These are phyloP conservation scores for Drosophila stalkeri DNA, from an alignment of 2,888 invertebrate species.

Conservation along the genomic window DNA sequence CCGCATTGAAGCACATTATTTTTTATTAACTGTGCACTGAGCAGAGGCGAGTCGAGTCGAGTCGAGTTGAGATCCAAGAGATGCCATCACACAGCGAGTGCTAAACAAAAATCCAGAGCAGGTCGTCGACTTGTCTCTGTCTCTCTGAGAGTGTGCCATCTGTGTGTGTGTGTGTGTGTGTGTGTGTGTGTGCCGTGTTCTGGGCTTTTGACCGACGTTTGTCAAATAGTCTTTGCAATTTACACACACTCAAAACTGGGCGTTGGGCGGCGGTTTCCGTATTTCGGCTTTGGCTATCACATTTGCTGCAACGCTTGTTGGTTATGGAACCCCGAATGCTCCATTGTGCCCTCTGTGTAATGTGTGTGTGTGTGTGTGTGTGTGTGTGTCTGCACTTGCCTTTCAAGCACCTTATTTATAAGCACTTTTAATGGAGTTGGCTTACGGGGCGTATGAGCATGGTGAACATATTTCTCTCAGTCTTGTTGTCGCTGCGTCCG, in stretches of 20 bases:
- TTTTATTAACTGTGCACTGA: slow-evolving; percentile 75
- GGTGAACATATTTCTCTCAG: slow-evolving; percentile 58
- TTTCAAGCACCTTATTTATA: slow-evolving; percentile 82
- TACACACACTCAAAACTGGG: slow-evolving; percentile 71
- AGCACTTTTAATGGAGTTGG: slow-evolving; percentile 82
- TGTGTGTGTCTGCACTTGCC: slow-evolving; percentile 68
- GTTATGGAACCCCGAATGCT: slow-evolving; percentile 67
- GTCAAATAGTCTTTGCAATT: slow-evolving; percentile 81
- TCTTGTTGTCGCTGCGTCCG: slow-evolving; percentile 27
- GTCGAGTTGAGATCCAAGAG: slow-evolving; percentile 23
- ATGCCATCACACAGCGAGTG: slow-evolving; percentile 35
- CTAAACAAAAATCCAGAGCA: slow-evolving; percentile 44
- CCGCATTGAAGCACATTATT: slow-evolving; percentile 81
- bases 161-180: slow-evolving; percentile 7
- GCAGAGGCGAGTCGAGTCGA: slow-evolving; percentile 12
- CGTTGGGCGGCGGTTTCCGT: slow-evolving; percentile 43
- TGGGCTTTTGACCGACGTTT: slow-evolving; percentile 77
- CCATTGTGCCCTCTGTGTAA: slow-evolving; percentile 53
- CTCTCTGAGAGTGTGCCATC: slow-evolving; percentile 2
- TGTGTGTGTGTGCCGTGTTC: slow-evolving; percentile 44
- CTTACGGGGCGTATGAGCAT: slow-evolving; percentile 69
- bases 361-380: slow-evolving; percentile 26
- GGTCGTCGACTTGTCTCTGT: slow-evolving; percentile 56
- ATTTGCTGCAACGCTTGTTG: slow-evolving; percentile 76
- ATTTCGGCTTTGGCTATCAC: slow-evolving; percentile 45